Percentiles rank a stretch among this genome's conserved stretches.
Evolutionary conservation across 2,113 vertebrate genomes (phyloP).

Genomic region (Channa argus): DNA sequence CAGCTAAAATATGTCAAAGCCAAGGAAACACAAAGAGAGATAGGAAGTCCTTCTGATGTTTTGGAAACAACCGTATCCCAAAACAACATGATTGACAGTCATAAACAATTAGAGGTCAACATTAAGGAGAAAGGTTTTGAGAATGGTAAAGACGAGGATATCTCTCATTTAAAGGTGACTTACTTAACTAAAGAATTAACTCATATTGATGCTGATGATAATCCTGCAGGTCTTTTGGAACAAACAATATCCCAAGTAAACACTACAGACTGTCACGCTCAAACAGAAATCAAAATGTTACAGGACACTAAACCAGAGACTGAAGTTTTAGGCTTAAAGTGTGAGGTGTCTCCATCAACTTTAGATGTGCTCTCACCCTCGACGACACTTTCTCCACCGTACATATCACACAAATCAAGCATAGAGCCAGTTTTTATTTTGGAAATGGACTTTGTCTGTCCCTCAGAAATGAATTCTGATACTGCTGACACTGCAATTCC

Average conservation of each 20-base stretch:
- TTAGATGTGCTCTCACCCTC: conserved; percentile 3
- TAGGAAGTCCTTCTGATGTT: not conserved
- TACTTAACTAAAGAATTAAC: not conserved
- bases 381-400: conserved; percentile 1
- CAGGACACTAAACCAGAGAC: not conserved
- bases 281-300: conserved; percentile 7
- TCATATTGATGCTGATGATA: conserved; percentile 12
- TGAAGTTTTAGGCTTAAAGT: conserved; percentile 23
- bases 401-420: not conserved
- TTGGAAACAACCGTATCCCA: conserved; percentile 1
- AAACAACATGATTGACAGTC: conserved; percentile 5
- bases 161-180: conserved; percentile 3
- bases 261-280: conserved; percentile 13
- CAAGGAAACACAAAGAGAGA: conserved; percentile 25
- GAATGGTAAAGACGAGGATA: not conserved
- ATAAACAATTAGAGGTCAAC: conserved; percentile 8
- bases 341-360: conserved; percentile 9
- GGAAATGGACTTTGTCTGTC: conserved; percentile 11
- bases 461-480: conserved; percentile 5
- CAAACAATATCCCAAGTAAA: conserved; percentile 4
- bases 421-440: not conserved
- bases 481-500: not conserved
- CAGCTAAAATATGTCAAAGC: conserved; percentile 23
- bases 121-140: conserved; percentile 8
- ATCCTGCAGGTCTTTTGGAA: conserved; percentile 10